phyloP scores from a whole-genome alignment of 2,888 invertebrate genomes.

The Beris chalybata region DNA sequence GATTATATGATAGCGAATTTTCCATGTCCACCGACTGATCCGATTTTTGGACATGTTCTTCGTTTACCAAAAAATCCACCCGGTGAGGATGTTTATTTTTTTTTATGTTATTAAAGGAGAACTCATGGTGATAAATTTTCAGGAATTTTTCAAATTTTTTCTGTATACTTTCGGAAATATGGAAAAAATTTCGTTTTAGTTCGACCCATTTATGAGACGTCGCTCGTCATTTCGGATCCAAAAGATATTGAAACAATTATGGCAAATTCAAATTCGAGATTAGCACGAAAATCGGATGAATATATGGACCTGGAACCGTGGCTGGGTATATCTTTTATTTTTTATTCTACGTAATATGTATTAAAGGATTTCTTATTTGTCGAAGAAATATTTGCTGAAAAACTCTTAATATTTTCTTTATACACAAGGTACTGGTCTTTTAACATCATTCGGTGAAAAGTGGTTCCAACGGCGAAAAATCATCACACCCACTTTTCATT shows the following conservation, averaged over 20 bases:
- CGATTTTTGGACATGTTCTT: constrained; percentile 19
- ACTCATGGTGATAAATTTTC: background rate
- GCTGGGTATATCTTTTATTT: constrained; percentile 44
- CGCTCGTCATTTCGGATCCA: constrained; percentile 8
- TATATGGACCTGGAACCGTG: constrained; percentile 49
- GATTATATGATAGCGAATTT: constrained; percentile 14
- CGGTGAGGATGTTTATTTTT: constrained; percentile 12
- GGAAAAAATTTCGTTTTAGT: constrained; percentile 20
- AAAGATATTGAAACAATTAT: constrained; percentile 25
- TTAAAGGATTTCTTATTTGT: background rate
- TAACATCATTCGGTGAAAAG: constrained; percentile 47
- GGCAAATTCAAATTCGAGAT: constrained; percentile 23
- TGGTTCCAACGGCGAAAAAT: constrained; percentile 55
- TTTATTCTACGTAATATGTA: background rate
- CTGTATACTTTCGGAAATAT: constrained; percentile 5
- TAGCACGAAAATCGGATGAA: constrained; percentile 46
- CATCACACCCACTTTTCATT: constrained; percentile 56
- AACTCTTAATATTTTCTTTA: background rate
- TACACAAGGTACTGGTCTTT: constrained; percentile 14
- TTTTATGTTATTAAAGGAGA: background rate
- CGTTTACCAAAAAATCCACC: constrained; percentile 15
- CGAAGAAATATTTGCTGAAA: background rate
- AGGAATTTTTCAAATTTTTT: constrained; percentile 21
- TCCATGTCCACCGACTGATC: constrained; percentile 12
- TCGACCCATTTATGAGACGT: constrained; percentile 1